Conservation (phyloP, 2,888 invertebrate genomes). For the Volucella inanis region DNA sequence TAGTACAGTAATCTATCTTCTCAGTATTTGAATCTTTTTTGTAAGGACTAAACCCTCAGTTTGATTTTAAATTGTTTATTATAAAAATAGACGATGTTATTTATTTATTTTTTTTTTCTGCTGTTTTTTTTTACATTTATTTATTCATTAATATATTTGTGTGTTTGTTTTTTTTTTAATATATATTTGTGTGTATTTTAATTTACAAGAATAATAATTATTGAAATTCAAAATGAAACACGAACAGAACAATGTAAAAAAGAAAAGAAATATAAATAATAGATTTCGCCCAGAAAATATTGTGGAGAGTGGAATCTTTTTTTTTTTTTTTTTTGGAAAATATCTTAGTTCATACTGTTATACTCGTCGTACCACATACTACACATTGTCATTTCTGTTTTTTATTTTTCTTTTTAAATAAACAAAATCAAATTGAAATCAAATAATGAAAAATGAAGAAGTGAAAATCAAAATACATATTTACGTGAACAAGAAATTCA, state of each 20-base stretch:
- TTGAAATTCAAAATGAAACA: constrained; percentile 50
- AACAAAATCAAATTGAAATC: constrained; percentile 34
- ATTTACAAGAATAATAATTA: constrained; percentile 41
- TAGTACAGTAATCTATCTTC: too few relatives aligned
- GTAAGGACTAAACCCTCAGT: too few relatives aligned
- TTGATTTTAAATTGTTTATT: constrained; percentile 13
- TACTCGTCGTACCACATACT: constrained; percentile 5
- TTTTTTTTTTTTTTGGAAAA: background rate
- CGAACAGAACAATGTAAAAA: constrained; percentile 2
- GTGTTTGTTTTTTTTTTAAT: constrained; percentile 48
- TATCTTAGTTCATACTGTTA: constrained; percentile 16
- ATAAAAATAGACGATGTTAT: background rate
- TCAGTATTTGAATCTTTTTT: too few relatives aligned
- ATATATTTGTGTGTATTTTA: constrained; percentile 38
- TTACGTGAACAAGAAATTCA: constrained; percentile 53
- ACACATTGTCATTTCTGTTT: too few relatives aligned
- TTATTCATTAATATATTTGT: constrained; percentile 38
- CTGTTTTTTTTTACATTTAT: constrained; percentile 6
- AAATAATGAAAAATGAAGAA: constrained; percentile 26
- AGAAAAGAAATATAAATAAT: constrained; percentile 1
- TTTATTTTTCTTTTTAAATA: constrained; percentile 33
- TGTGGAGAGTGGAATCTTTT: constrained; percentile 26
- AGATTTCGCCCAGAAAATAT: background rate
- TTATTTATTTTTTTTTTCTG: constrained; percentile 14
- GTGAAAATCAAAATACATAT: constrained; percentile 35